These are phyloP conservation scores for Nothoprocta pentlandii DNA, from an alignment of 2,113 vertebrate species.

Conservation along the genomic window DNA sequence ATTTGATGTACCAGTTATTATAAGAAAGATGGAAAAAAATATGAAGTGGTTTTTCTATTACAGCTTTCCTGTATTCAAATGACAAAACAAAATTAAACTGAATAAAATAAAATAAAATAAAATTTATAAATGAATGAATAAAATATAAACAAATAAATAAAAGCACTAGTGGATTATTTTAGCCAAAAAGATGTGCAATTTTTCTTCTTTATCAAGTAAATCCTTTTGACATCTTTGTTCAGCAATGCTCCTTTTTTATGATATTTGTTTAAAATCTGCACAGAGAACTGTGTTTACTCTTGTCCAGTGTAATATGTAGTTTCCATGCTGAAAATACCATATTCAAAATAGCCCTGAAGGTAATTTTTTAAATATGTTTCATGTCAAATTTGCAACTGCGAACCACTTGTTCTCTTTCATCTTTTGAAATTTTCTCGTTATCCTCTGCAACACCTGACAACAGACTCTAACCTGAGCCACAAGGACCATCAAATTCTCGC, in stretches of 20 bases:
- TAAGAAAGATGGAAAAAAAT: not conserved
- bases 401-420: not conserved
- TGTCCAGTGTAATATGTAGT: fast-evolving
- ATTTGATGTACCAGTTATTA: not conserved
- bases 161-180: not conserved
- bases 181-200: not conserved
- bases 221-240: not conserved
- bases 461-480: not conserved
- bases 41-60: not conserved
- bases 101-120: not conserved
- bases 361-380: not conserved
- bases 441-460: not conserved
- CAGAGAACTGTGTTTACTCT: not conserved
- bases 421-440: not conserved
- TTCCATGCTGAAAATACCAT: not conserved
- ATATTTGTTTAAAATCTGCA: not conserved
- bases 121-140: no score
- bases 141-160: no score
- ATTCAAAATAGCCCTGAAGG: not conserved
- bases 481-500: not conserved
- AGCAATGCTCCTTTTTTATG: not conserved
- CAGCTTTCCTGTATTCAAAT: not conserved
- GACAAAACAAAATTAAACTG: not conserved
- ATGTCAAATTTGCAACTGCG: not conserved
- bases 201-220: not conserved